These are phyloP conservation scores for Porites rus DNA, from an alignment of 92 coral and sea anemone species.

Conservation along the genomic window DNA sequence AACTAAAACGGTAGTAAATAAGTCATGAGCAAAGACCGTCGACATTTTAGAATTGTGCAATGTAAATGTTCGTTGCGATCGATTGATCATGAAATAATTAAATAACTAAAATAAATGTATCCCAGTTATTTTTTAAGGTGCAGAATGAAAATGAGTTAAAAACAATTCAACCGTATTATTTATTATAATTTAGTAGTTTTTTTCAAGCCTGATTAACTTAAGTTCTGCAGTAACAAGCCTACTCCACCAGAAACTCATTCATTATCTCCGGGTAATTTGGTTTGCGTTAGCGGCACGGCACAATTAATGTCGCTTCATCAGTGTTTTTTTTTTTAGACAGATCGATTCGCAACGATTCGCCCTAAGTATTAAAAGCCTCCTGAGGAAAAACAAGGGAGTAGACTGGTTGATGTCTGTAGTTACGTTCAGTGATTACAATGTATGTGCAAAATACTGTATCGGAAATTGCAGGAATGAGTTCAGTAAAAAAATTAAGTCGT, in stretches of 20 bases:
- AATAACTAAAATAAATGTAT: not conserved
- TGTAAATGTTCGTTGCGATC: not conserved
- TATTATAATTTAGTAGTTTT: conserved; percentile 15
- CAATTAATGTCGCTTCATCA: conserved; percentile 18
- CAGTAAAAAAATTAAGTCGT: conserved; percentile 2
- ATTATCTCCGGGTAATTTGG: conserved; percentile 14
- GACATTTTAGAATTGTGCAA: not conserved
- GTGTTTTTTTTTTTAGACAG: not conserved
- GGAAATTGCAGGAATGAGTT: conserved; percentile 11
- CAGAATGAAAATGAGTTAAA: conserved; percentile 25
- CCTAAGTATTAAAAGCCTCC: conserved; percentile 5
- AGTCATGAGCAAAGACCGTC: conserved; percentile 24
- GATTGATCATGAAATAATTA: not conserved
- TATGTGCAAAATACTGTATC: conserved; percentile 4
- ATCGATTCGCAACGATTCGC: no score
- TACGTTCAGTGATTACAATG: conserved; percentile 12
- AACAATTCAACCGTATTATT: conserved; percentile 17
- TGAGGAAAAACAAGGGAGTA: no score
- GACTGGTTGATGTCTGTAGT: no score
- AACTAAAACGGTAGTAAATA: conserved; percentile 18
- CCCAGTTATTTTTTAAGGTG: conserved; percentile 16
- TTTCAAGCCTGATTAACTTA: conserved; percentile 15
- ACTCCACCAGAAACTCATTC: conserved; percentile 12
- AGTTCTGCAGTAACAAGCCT: conserved; percentile 27
- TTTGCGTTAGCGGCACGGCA: conserved; percentile 26